phyloP scores from a whole-genome alignment of 2,888 invertebrate species.

The Papilio protenor region DNA sequence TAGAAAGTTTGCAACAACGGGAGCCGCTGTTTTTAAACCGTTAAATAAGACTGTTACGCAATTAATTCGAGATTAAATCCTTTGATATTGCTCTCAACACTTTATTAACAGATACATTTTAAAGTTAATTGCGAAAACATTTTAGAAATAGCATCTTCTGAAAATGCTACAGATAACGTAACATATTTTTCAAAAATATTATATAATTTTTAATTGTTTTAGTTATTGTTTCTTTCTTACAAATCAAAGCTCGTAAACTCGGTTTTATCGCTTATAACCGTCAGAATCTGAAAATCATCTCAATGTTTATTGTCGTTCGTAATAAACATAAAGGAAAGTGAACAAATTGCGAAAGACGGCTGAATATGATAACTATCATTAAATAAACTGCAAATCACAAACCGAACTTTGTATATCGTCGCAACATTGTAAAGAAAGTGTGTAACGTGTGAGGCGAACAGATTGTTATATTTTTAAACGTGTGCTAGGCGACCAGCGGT shows the following conservation, averaged over 20 bases:
- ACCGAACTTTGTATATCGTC: not conserved
- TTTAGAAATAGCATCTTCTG: not conserved
- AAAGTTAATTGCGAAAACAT: not conserved
- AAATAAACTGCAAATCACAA: not conserved
- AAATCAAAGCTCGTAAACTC: not conserved
- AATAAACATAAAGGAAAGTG: not conserved
- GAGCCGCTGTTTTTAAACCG: not conserved
- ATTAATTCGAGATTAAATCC: slow-evolving; percentile 2
- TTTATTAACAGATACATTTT: not conserved
- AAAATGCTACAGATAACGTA: not conserved
- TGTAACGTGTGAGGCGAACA: slow-evolving; percentile 13
- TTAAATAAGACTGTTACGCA: slow-evolving; percentile 7
- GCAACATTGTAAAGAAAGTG: not conserved
- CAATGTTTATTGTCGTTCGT: not conserved
- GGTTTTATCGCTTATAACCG: not conserved
- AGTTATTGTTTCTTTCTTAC: not conserved
- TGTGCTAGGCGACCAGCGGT: slow-evolving; percentile 35
- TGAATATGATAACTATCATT: not conserved
- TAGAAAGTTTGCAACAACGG: not conserved
- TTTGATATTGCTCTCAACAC: not conserved
- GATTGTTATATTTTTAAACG: slow-evolving; percentile 47
- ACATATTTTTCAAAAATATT: not conserved
- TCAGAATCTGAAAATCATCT: not conserved
- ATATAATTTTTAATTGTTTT: not conserved
- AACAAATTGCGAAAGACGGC: not conserved